A percentile compares a stretch with the other conserved stretches of the same genome.
Conservation (phyloP, 2,797 vertebrate species). For the Onychomys leucogaster region DNA sequence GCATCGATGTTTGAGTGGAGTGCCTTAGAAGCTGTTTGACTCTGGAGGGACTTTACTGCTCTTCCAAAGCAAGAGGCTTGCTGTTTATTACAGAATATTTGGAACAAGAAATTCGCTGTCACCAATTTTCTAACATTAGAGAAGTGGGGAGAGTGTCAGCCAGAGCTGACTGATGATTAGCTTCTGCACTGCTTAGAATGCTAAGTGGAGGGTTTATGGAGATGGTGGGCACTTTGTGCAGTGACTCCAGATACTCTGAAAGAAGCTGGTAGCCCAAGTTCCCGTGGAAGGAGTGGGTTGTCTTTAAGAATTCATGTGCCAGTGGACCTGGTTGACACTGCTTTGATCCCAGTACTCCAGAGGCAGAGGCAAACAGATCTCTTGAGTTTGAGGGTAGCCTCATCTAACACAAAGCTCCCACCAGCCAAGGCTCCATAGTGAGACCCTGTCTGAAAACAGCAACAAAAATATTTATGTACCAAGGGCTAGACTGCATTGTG, state of each 20-base stretch:
- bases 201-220: conserved; percentile 20
- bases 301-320: neutral
- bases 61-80: neutral
- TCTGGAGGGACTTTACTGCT: neutral
- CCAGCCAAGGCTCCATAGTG: neutral
- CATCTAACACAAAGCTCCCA: neutral
- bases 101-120: conserved; percentile 13
- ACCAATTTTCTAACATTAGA: neutral
- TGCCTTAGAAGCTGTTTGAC: conserved; percentile 13
- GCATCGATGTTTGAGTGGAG: neutral
- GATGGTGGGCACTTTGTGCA: neutral
- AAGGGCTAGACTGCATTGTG: neutral
- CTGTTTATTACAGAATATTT: conserved; percentile 42
- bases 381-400: neutral
- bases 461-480: neutral
- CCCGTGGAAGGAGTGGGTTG: neutral
- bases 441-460: neutral
- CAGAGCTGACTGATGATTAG: conserved; percentile 4
- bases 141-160: conserved; percentile 28
- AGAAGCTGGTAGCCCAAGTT: neutral
- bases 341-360: neutral
- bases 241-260: neutral
- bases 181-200: neutral
- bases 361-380: neutral
- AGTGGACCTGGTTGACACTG: neutral